Conservation (phyloP, 2,113 vertebrate genomes). For the Pomatorhinus ruficollis region DNA sequence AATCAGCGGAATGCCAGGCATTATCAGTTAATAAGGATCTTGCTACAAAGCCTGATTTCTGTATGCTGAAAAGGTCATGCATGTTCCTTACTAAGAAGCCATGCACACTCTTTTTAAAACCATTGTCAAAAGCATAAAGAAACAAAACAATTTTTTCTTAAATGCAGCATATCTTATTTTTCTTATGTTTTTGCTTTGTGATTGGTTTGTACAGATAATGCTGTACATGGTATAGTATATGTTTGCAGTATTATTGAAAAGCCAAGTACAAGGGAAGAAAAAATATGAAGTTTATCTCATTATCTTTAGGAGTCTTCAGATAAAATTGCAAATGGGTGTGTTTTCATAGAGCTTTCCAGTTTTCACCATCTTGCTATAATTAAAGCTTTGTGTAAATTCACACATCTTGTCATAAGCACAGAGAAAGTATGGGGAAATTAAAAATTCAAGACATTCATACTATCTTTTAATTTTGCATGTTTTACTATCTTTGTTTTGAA, state of each 20-base stretch:
- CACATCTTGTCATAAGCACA: neutral
- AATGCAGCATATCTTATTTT: neutral
- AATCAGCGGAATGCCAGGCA: neutral
- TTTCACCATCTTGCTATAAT: neutral
- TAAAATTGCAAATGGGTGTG: neutral
- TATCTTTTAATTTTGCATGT: neutral
- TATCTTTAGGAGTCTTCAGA: neutral
- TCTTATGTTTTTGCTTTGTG: neutral
- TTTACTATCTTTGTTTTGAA: neutral
- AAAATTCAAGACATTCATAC: neutral
- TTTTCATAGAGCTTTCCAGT: constrained; percentile 5
- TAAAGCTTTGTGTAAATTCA: constrained; percentile 6
- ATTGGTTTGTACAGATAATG: neutral
- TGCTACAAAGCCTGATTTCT: neutral
- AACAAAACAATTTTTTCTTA: neutral
- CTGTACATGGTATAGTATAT: neutral
- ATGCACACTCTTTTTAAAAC: neutral
- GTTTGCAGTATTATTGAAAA: neutral
- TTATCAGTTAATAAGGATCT: neutral
- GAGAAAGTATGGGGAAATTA: neutral
- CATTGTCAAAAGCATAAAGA: neutral
- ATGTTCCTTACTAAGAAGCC: neutral
- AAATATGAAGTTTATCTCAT: neutral
- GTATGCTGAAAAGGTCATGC: neutral
- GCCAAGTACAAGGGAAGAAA: neutral